Conservation (phyloP, 2,888 invertebrate species). For the Schizotus pectinicornis region DNA sequence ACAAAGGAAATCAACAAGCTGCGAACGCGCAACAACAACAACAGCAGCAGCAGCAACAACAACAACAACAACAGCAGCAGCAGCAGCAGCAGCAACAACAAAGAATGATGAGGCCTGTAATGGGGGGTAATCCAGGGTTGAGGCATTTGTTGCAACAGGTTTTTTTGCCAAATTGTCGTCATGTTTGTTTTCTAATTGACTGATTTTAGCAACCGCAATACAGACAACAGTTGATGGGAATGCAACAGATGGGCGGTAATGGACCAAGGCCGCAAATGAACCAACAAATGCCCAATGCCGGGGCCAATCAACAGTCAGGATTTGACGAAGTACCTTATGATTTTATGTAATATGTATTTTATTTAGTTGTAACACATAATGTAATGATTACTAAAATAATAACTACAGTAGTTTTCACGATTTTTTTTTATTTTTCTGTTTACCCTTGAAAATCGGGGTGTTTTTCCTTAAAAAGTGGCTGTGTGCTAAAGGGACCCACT, state of each 20-base stretch:
- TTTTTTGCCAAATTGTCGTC: slow-evolving; percentile 33
- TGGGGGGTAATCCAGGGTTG: slow-evolving; percentile 80
- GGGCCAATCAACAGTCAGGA: slow-evolving; percentile 49
- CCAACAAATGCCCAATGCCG: slow-evolving; percentile 56
- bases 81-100: slow-evolving; percentile 57
- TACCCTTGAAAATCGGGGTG: too few relatives aligned
- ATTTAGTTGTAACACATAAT: too few relatives aligned
- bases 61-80: slow-evolving; percentile 59
- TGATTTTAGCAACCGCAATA: slow-evolving; percentile 71
- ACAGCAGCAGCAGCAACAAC: slow-evolving; percentile 58
- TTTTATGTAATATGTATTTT: slow-evolving; percentile 41
- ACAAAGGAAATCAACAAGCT: slow-evolving; percentile 48
- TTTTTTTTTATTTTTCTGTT: too few relatives aligned
- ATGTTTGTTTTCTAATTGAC: slow-evolving; percentile 4
- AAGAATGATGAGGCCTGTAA: slow-evolving; percentile 74
- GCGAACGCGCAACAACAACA: slow-evolving; percentile 45
- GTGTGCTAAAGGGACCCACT: too few relatives aligned
- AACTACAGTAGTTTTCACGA: too few relatives aligned
- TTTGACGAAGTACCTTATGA: slow-evolving; percentile 53
- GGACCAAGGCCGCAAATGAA: slow-evolving; percentile 59
- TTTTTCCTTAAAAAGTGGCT: too few relatives aligned
- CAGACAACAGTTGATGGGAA: slow-evolving; percentile 66
- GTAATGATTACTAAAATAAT: too few relatives aligned
- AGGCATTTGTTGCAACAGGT: slow-evolving; percentile 82
- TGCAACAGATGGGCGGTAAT: slow-evolving; percentile 62